Conservation (phyloP, 92 coral and sea anemone genomes). For the Zoanthus gigantus region DNA sequence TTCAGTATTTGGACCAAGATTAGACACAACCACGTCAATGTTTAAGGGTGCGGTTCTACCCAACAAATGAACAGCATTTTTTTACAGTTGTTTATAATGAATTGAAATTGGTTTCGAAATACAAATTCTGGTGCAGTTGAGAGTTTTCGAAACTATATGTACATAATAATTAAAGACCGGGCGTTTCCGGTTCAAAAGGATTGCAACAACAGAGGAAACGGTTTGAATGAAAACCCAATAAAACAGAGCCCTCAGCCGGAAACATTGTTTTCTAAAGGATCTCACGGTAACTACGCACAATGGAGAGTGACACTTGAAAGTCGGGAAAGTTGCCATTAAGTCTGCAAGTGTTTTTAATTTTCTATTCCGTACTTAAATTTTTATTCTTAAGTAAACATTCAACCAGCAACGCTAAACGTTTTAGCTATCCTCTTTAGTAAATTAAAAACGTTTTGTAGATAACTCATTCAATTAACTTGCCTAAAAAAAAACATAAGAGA, state of each 20-base stretch:
- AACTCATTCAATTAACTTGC: too few relatives aligned
- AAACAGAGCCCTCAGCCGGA: conserved; percentile 22
- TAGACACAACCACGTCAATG: conserved; percentile 13
- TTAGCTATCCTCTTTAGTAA: too few relatives aligned
- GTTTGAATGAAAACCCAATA: conserved; percentile 20
- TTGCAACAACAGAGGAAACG: conserved; percentile 18
- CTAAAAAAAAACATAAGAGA: too few relatives aligned
- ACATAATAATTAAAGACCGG: not conserved
- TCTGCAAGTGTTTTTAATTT: not conserved
- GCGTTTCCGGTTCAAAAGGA: conserved; percentile 19
- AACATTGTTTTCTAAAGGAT: conserved; percentile 11
- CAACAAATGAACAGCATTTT: not conserved
- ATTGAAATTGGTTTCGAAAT: not conserved
- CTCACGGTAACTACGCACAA: conserved; percentile 10
- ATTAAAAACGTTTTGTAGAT: too few relatives aligned
- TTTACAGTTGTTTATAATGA: not conserved
- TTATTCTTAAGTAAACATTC: conserved; percentile 7
- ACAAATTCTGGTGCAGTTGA: not conserved
- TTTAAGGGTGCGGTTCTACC: not conserved
- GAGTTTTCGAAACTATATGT: not conserved
- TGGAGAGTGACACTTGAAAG: conserved; percentile 21
- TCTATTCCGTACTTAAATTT: not conserved
- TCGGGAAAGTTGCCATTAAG: conserved; percentile 35
- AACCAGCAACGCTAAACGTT: not conserved
- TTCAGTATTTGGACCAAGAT: not conserved